These are phyloP conservation scores for Drosophila micromelanica DNA, from an alignment of 1,140 invertebrate species.

Conservation along the genomic window DNA sequence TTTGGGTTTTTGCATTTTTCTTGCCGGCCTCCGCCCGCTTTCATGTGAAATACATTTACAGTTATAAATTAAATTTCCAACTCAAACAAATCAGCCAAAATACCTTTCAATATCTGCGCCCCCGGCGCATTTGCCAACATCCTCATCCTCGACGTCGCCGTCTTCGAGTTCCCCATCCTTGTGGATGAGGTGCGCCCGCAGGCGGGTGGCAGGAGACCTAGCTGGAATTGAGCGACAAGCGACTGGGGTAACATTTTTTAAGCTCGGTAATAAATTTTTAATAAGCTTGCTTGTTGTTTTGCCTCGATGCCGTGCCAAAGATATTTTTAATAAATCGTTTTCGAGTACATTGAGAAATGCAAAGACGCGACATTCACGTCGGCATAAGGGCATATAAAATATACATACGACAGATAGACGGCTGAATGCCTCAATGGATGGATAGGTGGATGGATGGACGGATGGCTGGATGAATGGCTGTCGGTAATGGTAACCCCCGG, in stretches of 20 bases:
- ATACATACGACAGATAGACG: constrained; percentile 68
- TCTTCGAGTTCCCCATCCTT: constrained; percentile 27
- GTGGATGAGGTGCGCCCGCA: constrained; percentile 47
- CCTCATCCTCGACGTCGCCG: constrained; percentile 2
- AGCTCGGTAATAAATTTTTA: constrained; percentile 82
- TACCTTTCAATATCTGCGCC: constrained; percentile 80
- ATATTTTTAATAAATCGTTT: constrained; percentile 83
- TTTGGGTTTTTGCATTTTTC: neutral
- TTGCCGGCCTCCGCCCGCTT: neutral
- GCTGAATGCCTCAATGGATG: constrained; percentile 21
- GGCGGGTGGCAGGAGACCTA: neutral
- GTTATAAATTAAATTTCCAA: constrained; percentile 81
- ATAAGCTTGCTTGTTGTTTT: constrained; percentile 82
- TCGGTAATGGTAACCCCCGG: constrained; percentile 69
- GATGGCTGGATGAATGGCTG: constrained; percentile 39
- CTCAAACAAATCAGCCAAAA: constrained; percentile 82
- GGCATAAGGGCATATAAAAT: constrained; percentile 59
- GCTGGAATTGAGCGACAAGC: constrained; percentile 33
- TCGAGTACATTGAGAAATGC: constrained; percentile 79
- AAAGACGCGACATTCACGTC: constrained; percentile 58
- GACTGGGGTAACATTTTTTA: constrained; percentile 83
- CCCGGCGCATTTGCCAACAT: constrained; percentile 34
- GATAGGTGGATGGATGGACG: constrained; percentile 34
- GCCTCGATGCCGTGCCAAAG: constrained; percentile 71
- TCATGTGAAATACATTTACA: constrained; percentile 70